Evolutionary conservation across 2,888 invertebrate genomes (phyloP).

Genomic region (Halictus quadricinctus): DNA sequence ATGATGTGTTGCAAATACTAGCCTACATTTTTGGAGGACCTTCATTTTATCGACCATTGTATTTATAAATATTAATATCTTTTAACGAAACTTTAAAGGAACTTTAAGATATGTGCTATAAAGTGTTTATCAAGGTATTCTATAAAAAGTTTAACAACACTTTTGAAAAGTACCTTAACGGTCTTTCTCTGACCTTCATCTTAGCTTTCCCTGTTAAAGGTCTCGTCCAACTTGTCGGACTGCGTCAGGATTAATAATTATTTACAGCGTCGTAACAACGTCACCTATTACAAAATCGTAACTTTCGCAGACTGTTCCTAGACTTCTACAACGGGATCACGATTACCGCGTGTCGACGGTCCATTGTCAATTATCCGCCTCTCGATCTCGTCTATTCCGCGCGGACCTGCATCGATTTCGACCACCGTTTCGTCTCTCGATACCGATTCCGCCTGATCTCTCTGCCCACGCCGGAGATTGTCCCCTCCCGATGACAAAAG

Average conservation of each 20-base stretch:
- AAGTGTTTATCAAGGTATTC: background rate
- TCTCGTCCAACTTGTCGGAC: conserved; percentile 11
- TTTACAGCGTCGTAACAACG: conserved; percentile 72
- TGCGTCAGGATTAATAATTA: conserved; percentile 60
- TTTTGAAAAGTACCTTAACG: background rate
- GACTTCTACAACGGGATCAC: conserved; percentile 13
- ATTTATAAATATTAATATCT: background rate
- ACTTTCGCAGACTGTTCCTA: conserved; percentile 36
- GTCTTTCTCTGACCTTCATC: background rate
- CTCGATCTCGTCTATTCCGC: background rate
- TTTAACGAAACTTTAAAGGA: background rate
- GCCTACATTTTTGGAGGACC: background rate
- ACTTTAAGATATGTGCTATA: background rate
- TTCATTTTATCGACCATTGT: background rate
- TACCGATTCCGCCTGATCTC: conserved; percentile 7
- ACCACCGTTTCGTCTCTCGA: background rate
- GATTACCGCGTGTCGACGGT: conserved; percentile 11
- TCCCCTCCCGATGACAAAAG: conserved; percentile 17
- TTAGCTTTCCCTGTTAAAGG: background rate
- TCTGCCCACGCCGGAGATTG: background rate
- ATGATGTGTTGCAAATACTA: too few species aligned
- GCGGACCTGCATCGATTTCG: background rate
- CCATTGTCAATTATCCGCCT: conserved; percentile 7
- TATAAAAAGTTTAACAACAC: background rate
- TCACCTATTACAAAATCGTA: conserved; percentile 49